Evolutionary conservation across 2,113 vertebrate species (phyloP).

Genomic region (Rostratula benghalensis): DNA sequence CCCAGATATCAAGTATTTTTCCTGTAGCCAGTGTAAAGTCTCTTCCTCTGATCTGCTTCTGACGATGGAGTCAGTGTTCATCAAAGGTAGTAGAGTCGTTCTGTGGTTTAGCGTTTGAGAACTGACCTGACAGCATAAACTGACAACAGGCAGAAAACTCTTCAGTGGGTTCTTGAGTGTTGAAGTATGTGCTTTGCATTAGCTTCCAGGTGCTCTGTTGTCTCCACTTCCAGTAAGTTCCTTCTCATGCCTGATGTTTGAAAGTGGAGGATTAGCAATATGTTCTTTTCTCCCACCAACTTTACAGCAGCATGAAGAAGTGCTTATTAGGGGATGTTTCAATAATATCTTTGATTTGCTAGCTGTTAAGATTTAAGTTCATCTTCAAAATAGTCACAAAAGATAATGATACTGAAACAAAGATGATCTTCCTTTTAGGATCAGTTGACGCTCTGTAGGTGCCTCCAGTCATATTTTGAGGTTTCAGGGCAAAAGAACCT

Average conservation of each 20-base stretch:
- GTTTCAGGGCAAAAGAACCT: not conserved
- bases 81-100: not conserved
- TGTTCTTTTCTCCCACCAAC: not conserved
- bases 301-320: not conserved
- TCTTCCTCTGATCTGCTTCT: not conserved
- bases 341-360: not conserved
- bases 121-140: not conserved
- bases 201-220: not conserved
- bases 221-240: not conserved
- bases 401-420: not conserved
- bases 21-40: not conserved
- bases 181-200: not conserved
- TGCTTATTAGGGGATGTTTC: not conserved
- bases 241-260: not conserved
- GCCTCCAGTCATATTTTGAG: not conserved
- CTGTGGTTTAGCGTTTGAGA: not conserved
- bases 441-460: not conserved
- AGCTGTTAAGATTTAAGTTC: not conserved
- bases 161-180: not conserved
- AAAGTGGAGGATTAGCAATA: not conserved
- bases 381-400: not conserved
- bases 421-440: not conserved
- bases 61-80: not conserved
- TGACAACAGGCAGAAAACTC: not conserved
- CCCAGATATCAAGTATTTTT: rapidly evolving